Evolutionary conservation across 2,888 invertebrate species (phyloP).

Genomic region (Papilio demoleus): DNA sequence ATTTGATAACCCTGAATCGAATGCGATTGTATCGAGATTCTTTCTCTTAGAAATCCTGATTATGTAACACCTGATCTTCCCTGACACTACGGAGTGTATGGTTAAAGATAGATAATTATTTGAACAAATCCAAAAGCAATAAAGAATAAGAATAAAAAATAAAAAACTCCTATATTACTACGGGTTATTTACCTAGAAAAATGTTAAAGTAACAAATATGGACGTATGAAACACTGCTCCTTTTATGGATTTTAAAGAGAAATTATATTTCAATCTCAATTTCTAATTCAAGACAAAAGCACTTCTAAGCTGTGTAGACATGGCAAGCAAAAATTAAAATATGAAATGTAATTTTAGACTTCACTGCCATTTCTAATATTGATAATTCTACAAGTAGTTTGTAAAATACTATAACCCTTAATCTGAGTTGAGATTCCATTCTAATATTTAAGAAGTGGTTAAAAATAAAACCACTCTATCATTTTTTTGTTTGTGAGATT

Average conservation of each 20-base stretch:
- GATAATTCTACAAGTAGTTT: slow-evolving; percentile 46
- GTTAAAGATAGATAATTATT: too few species aligned
- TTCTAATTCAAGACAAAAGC: neutral
- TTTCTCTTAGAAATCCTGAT: too few species aligned
- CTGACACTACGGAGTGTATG: neutral
- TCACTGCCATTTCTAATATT: slow-evolving; percentile 67
- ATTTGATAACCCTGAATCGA: too few species aligned
- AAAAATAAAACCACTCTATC: neutral
- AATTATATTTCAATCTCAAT: neutral
- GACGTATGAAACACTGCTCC: neutral
- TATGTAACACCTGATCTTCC: too few species aligned
- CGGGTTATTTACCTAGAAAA: too few species aligned
- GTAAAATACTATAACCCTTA: slow-evolving; percentile 1
- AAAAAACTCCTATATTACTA: too few species aligned
- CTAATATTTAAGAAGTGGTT: neutral
- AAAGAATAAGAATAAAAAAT: too few species aligned
- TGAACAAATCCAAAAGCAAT: too few species aligned
- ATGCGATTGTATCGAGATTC: too few species aligned
- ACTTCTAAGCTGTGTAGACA: slow-evolving; percentile 11
- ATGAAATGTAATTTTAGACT: slow-evolving; percentile 48
- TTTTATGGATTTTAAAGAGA: neutral
- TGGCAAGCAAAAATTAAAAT: slow-evolving; percentile 29
- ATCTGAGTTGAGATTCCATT: neutral
- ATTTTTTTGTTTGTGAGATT: neutral
- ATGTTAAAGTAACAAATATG: neutral